Evolutionary conservation across 1,140 invertebrate genomes (phyloP).

Genomic region (Euborellia annulipes): DNA sequence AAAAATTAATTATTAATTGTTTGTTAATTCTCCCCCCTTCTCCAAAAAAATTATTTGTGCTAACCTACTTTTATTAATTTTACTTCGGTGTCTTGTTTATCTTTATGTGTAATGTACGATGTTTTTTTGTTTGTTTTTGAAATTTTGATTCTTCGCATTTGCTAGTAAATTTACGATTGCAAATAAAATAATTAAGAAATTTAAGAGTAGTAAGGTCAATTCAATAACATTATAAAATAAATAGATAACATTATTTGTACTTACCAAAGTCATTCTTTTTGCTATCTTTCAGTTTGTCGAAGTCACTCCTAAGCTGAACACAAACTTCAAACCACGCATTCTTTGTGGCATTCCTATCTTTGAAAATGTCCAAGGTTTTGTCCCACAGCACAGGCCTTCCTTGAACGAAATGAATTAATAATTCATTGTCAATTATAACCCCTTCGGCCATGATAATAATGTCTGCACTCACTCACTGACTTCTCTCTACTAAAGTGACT

Average conservation of each 20-base stretch:
- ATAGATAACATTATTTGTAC: slow-evolving; percentile 8
- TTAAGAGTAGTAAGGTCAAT: neutral
- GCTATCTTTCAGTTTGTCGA: slow-evolving; percentile 10
- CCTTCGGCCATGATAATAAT: no score
- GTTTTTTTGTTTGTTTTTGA: no score
- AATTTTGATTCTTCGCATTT: no score
- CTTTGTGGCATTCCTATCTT: slow-evolving; percentile 11
- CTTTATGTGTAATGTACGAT: no score
- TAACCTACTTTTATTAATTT: no score
- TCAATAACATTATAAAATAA: neutral
- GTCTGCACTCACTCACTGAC: no score
- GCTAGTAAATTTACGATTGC: no score
- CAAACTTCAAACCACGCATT: slow-evolving; percentile 11
- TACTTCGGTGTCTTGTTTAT: no score
- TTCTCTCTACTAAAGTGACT: neutral
- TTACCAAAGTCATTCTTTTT: slow-evolving; percentile 13
- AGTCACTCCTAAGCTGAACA: slow-evolving; percentile 4
- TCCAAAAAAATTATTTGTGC: no score
- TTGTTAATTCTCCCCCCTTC: no score
- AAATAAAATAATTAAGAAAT: no score
- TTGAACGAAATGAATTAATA: slow-evolving; percentile 5
- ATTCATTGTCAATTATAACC: slow-evolving; percentile 2
- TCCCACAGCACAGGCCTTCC: neutral
- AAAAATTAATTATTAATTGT: slow-evolving; percentile 1
- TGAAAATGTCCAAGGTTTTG: slow-evolving; percentile 10